A percentile compares a stretch with the other conserved stretches of the same genome.
phyloP scores from a whole-genome alignment of 2,113 vertebrate genomes.

The Nothobranchius kuhntae region DNA sequence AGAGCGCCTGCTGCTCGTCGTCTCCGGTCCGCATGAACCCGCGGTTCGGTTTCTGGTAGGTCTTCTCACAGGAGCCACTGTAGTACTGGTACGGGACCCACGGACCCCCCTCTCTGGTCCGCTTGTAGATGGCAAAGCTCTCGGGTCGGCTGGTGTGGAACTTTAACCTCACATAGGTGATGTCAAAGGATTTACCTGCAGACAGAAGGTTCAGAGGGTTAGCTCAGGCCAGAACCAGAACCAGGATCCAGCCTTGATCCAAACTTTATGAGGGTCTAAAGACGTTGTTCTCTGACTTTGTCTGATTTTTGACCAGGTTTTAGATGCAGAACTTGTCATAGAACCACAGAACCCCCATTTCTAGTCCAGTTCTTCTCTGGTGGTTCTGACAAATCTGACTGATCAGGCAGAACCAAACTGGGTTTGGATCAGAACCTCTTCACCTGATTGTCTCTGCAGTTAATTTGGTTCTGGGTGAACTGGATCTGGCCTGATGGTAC shows the following conservation, averaged over 20 bases:
- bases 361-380: too few relatives aligned
- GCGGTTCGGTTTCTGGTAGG: constrained; percentile 83
- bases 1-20: constrained; percentile 94
- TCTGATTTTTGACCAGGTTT: too few relatives aligned
- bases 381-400: too few relatives aligned
- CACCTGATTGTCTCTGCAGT: too few relatives aligned
- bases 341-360: too few relatives aligned
- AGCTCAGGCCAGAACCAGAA: not conserved
- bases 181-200: constrained; percentile 94
- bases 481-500: not conserved
- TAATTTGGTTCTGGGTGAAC: too few relatives aligned
- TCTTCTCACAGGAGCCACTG: constrained; percentile 96
- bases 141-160: constrained; percentile 98
- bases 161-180: constrained; percentile 95
- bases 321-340: too few relatives aligned
- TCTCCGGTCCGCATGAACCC: constrained; percentile 92
- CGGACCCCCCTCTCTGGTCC: constrained; percentile 81
- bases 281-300: too few relatives aligned
- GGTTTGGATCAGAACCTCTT: too few relatives aligned
- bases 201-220: not conserved
- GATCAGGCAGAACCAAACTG: too few relatives aligned
- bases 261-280: too few relatives aligned
- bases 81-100: constrained; percentile 98
- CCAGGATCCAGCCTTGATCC: too few relatives aligned
- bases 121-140: constrained; percentile 97